Evolutionary conservation across 2,888 invertebrate genomes (phyloP).

Genomic region (Dromius quadrimaculatus): DNA sequence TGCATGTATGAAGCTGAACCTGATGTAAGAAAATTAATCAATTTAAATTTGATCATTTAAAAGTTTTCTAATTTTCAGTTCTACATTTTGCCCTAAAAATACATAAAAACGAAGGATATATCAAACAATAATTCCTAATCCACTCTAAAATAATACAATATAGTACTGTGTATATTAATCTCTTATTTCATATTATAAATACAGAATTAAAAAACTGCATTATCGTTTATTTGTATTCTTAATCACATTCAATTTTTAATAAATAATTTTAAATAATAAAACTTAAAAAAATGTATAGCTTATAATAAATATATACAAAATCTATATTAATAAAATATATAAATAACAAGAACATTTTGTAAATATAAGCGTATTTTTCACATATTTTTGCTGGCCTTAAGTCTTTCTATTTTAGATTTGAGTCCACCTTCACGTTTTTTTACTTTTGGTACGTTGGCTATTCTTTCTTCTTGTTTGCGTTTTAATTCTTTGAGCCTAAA

Average conservation of each 20-base stretch:
- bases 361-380: slow-evolving; percentile 35
- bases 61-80: slow-evolving; percentile 42
- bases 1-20: slow-evolving; percentile 70
- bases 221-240: slow-evolving; percentile 20
- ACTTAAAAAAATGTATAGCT: slow-evolving; percentile 32
- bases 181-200: slow-evolving; percentile 29
- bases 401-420: slow-evolving; percentile 74
- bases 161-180: slow-evolving; percentile 13
- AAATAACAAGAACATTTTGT: slow-evolving; percentile 34
- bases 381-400: slow-evolving; percentile 58
- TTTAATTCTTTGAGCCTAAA: slow-evolving; percentile 74
- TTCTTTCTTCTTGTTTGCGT: slow-evolving; percentile 71
- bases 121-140: neutral
- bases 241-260: slow-evolving; percentile 27
- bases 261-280: slow-evolving; percentile 36
- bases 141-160: neutral
- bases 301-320: slow-evolving; percentile 29
- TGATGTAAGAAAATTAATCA: slow-evolving; percentile 56
- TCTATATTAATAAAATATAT: slow-evolving; percentile 43
- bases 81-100: slow-evolving; percentile 44
- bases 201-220: slow-evolving; percentile 36
- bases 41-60: neutral
- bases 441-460: slow-evolving; percentile 68
- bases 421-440: slow-evolving; percentile 76
- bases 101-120: neutral